A percentile compares a stretch with the other conserved stretches of the same genome.
Conservation (phyloP, 2,888 invertebrate species). For the Corythucha ciliata region DNA sequence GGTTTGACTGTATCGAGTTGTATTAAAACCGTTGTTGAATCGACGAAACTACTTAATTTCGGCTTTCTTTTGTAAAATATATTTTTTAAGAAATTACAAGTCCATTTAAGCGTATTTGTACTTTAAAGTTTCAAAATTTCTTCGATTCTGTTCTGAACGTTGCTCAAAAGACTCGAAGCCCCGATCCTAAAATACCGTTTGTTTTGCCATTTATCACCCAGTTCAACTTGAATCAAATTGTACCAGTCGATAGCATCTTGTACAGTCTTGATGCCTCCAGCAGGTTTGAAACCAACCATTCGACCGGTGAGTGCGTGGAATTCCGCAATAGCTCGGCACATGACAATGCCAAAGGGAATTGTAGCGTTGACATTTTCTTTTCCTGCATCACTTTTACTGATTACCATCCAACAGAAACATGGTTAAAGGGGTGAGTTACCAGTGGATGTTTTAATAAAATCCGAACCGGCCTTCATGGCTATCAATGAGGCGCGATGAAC, state of each 20-base stretch:
- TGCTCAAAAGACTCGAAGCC: slow-evolving; percentile 73
- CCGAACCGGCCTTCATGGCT: slow-evolving; percentile 91
- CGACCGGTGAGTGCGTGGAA: slow-evolving; percentile 25
- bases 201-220: slow-evolving; percentile 79
- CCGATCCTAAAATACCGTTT: slow-evolving; percentile 82
- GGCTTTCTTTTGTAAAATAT: no score
- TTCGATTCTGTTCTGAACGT: not conserved
- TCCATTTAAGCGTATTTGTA: no score
- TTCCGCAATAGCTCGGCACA: slow-evolving; percentile 85
- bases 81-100: no score
- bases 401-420: not conserved
- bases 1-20: no score
- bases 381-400: slow-evolving; percentile 49
- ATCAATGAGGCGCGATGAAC: slow-evolving; percentile 82
- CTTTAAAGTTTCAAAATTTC: no score
- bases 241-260: slow-evolving; percentile 82
- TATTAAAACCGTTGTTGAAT: no score
- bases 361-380: slow-evolving; percentile 95
- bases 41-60: no score
- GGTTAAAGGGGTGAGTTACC: slow-evolving; percentile 45
- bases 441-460: slow-evolving; percentile 98
- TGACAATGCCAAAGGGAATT: slow-evolving; percentile 78
- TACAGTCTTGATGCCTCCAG: slow-evolving; percentile 85
- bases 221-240: slow-evolving; percentile 66
- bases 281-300: slow-evolving; percentile 93